Evolutionary conservation across 2,888 invertebrate species (phyloP), one percentile per base, ranked within the genome.

Genomic region (Chouioia cunea): DNA sequence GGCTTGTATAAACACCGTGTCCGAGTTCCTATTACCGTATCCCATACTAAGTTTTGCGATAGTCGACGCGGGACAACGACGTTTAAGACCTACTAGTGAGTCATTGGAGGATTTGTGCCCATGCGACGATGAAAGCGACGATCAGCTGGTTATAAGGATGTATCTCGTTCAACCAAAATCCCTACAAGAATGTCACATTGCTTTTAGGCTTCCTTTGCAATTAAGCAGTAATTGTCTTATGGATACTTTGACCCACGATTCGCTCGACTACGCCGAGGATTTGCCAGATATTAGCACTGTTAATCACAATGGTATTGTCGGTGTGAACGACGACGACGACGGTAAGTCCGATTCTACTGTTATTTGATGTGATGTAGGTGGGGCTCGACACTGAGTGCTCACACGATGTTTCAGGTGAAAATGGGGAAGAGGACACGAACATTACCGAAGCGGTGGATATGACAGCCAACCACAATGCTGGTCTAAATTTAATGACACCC

Each of bases 41-140:
- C 94, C 97, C 0, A 93, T 97, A 77, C 87, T 98, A 57, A 96
- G 96, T 80, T 95, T 96, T 83, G 94, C 94, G 69, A 93, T 97
- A 75, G 90, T 93, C 2, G 93, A 95, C 80, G 95, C 96, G 0
- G 90, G 91, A 15, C 85, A 81, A 77, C 75, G 81, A 10, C 84
- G 81, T 71, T 75, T 85, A 20, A 79, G 83, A 50, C 79, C 84
- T 0, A 81, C 80, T 4, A 81, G 83, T 0, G 85, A 83, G 71
- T 85, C 83, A 0, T 68, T 85, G 0, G 91, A 91, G 74, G 91
- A 91, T 77, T 83, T 90, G 64, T 81, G 81, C 53, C 81, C 84
- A 2, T 83, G 83, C 36, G 89, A 90, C 62, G 88, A 88, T 59
- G 91, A 90, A 66, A 88, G 88, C 70, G 90, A 89, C 63, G 88